phyloP scores from a whole-genome alignment of 2,797 vertebrate species.

The Sternotherus odoratus region DNA sequence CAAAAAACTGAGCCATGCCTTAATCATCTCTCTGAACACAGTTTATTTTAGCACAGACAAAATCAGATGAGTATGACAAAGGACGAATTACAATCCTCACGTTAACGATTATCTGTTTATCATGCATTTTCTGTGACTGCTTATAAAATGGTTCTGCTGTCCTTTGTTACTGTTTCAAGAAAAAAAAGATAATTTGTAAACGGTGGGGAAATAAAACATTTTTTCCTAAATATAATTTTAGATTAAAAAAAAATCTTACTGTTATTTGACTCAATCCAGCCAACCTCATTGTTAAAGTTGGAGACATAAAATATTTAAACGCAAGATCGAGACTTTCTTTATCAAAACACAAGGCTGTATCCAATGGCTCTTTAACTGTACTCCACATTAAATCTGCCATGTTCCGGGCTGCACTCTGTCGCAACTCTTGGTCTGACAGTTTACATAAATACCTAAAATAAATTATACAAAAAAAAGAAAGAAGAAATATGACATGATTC shows the following conservation, averaged over 20 bases:
- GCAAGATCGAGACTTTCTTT: constrained; percentile 98
- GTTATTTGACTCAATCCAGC: constrained; percentile 99
- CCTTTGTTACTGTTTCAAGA: not conserved
- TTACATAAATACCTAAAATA: constrained; percentile 94
- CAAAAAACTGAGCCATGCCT: not conserved
- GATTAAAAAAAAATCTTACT: constrained; percentile 82
- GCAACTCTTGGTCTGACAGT: constrained; percentile 96
- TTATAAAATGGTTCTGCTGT: not conserved
- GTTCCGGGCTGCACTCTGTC: constrained; percentile 96
- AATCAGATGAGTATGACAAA: not conserved
- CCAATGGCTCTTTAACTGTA: constrained; percentile 98
- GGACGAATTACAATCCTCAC: not conserved
- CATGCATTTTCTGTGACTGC: not conserved
- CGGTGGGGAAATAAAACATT: not conserved
- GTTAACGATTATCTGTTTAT: not conserved
- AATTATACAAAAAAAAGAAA: constrained; percentile 48
- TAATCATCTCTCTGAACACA: not conserved
- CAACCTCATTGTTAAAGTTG: constrained; percentile 98
- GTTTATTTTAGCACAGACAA: not conserved
- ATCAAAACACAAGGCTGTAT: constrained; percentile 97
- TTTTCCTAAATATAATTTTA: not conserved
- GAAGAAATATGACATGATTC: not conserved
- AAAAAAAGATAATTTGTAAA: not conserved
- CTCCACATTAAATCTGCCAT: constrained; percentile 99
- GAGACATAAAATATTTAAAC: constrained; percentile 99